Conservation (phyloP, 2,888 invertebrate genomes). For the Trachelus stipa region DNA sequence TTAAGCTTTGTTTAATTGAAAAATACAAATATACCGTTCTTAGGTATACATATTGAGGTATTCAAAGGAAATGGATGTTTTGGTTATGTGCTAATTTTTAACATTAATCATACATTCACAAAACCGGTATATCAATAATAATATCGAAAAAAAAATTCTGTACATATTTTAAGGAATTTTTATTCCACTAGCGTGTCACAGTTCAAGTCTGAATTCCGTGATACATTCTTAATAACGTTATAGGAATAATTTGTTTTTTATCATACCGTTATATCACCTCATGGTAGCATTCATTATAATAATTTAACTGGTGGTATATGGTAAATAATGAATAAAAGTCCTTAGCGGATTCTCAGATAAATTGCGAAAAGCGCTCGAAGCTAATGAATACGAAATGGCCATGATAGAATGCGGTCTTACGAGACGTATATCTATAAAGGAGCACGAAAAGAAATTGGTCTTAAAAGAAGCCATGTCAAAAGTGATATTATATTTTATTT, state of each 20-base stretch:
- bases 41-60: too few relatives aligned
- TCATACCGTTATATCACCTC: neutral
- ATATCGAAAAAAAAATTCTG: neutral
- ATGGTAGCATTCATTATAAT: neutral
- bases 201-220: neutral
- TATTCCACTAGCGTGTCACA: neutral
- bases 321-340: neutral
- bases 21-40: too few relatives aligned
- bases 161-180: neutral
- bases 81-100: neutral
- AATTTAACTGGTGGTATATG: neutral
- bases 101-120: neutral
- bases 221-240: too few relatives aligned
- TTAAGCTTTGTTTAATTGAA: too few relatives aligned
- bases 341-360: neutral
- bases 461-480: neutral
- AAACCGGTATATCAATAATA: neutral
- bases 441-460: neutral
- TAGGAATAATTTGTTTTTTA: neutral
- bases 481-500: neutral
- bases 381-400: constrained; percentile 11
- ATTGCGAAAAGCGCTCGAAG: constrained; percentile 8
- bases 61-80: neutral
- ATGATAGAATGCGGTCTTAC: neutral
- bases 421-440: neutral